Conservation (phyloP, 2,797 vertebrate genomes). For the Liasis olivaceus region DNA sequence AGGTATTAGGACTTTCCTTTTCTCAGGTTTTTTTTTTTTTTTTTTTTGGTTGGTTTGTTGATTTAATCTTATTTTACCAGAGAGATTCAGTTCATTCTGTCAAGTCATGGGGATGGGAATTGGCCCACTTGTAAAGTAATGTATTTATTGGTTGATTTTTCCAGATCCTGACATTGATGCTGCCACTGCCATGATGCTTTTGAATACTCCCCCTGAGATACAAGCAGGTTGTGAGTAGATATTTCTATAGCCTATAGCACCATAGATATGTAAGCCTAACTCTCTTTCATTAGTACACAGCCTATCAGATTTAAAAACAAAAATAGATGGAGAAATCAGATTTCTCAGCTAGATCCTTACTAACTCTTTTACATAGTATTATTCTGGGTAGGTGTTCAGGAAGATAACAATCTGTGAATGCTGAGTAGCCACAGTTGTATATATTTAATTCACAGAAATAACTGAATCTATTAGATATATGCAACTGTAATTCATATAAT, state of each 20-base stretch:
- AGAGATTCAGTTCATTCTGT: slow-evolving; percentile 57
- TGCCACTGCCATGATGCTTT: slow-evolving; percentile 85
- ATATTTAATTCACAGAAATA: slow-evolving; percentile 1
- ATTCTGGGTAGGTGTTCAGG: slow-evolving; percentile 50
- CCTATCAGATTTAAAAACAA: slow-evolving; percentile 56
- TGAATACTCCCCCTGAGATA: slow-evolving; percentile 84
- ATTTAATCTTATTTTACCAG: slow-evolving; percentile 35
- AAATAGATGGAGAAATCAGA: slow-evolving; percentile 56
- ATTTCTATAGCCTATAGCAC: slow-evolving; percentile 79
- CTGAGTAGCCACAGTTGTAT: slow-evolving; percentile 57
- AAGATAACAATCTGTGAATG: slow-evolving; percentile 40
- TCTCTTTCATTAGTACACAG: slow-evolving; percentile 62
- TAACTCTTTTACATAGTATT: slow-evolving; percentile 50
- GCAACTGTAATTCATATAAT: slow-evolving; percentile 61
- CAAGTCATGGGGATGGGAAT: slow-evolving; percentile 56
- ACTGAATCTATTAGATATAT: slow-evolving; percentile 50
- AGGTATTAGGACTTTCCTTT: not conserved
- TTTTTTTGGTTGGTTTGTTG: not conserved
- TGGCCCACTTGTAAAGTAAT: slow-evolving; percentile 78
- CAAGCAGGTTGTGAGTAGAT: slow-evolving; percentile 86
- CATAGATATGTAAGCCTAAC: slow-evolving; percentile 74
- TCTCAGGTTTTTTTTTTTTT: not conserved
- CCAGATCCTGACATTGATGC: slow-evolving; percentile 82
- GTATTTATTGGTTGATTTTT: slow-evolving; percentile 84
- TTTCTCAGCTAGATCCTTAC: slow-evolving; percentile 49